phyloP scores from a whole-genome alignment of 2,797 vertebrate genomes.

The Periophthalmus magnuspinnatus region DNA sequence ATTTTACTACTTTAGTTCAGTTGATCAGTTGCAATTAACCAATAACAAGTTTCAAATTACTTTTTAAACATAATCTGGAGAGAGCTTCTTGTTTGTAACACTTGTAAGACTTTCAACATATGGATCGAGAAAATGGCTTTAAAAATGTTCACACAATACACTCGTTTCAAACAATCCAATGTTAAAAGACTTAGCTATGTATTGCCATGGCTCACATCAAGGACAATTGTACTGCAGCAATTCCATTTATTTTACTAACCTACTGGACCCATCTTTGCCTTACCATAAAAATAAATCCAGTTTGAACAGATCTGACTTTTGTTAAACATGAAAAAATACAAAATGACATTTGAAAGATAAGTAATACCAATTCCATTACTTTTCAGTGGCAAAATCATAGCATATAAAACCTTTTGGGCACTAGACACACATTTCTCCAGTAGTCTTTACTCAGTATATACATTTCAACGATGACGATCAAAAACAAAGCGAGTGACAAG shows the following conservation, averaged over 20 bases:
- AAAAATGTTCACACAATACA: not conserved
- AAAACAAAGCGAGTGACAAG: constrained; percentile 52
- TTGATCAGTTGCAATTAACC: too few species aligned
- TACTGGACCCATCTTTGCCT: not conserved
- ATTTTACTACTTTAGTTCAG: too few species aligned
- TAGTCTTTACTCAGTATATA: constrained; percentile 6
- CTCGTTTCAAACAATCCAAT: not conserved
- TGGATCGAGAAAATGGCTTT: not conserved
- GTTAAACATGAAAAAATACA: not conserved
- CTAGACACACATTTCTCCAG: not conserved
- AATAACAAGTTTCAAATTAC: too few species aligned
- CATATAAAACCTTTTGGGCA: constrained; percentile 13
- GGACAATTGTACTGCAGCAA: not conserved
- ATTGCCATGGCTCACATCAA: not conserved
- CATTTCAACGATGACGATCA: constrained; percentile 49
- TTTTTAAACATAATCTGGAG: too few species aligned
- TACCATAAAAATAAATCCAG: not conserved
- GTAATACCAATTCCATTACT: constrained; percentile 4
- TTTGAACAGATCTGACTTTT: not conserved
- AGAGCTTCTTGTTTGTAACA: not conserved
- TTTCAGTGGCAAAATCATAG: constrained; percentile 5
- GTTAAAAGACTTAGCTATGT: not conserved
- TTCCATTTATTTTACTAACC: not conserved
- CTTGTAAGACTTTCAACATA: not conserved
- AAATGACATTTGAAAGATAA: not conserved